A percentile compares a stretch with the other conserved stretches of the same genome.
Conservation (phyloP, 30 jellyfish, hydroid and myxozoan genomes). For the Haliclystus octoradiatus region DNA sequence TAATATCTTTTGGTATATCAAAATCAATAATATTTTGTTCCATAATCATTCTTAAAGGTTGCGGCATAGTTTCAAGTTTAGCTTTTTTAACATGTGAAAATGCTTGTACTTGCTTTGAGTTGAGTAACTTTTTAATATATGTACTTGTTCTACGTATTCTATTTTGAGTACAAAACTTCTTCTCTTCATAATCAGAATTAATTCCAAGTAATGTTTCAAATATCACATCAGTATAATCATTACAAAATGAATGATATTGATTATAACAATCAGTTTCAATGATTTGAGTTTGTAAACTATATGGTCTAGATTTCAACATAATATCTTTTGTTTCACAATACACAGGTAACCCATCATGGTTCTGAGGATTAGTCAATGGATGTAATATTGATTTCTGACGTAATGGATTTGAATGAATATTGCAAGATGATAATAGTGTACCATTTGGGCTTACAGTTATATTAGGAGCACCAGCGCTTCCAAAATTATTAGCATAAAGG, state of each 20-base stretch:
- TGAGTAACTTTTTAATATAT: no score
- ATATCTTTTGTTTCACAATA: not conserved
- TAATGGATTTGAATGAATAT: no score
- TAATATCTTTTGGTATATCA: constrained; percentile 36
- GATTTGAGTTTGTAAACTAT: not conserved
- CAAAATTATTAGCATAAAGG: not conserved
- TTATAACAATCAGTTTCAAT: not conserved
- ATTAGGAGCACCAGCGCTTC: not conserved
- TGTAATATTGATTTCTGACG: not conserved
- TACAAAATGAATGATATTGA: not conserved
- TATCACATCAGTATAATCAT: not conserved
- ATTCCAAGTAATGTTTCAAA: not conserved
- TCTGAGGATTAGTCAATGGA: not conserved
- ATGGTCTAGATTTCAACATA: not conserved
- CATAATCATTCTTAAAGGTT: not conserved
- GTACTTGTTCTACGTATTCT: not conserved
- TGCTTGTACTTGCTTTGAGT: not conserved
- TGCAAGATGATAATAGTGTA: no score
- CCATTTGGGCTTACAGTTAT: not conserved
- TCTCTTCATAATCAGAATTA: not conserved
- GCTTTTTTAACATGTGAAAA: not conserved
- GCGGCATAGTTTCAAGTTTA: not conserved
- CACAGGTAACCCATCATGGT: not conserved
- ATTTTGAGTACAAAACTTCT: not conserved
- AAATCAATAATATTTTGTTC: not conserved